Base-by-base conservation (phyloP, 2,113 vertebrate species). In the Plotosus lineatus region DNA sequence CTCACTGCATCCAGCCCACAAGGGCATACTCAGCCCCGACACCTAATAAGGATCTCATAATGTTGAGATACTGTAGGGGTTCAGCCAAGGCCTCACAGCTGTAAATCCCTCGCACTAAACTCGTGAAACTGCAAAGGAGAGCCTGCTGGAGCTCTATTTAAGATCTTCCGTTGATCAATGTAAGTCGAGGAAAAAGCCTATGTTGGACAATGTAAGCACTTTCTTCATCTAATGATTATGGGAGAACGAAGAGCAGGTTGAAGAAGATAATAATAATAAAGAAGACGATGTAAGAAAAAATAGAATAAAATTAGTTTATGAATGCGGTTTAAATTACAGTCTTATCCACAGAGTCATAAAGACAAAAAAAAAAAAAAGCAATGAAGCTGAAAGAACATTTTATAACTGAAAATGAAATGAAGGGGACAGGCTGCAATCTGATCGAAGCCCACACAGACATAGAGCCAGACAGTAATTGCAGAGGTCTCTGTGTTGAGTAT, bases 31-130 rank as follows among this genome's bases (percentile, higher is more conserved):
- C 78, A 85, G 87, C 83, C 84, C 74, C 21, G 46, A 75, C 87
- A 88, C 86, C 86, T 88, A 89, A 92, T 91, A 92, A 92, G 90
- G 87, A 91, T 84, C 86, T 83, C 82, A 84, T 87, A 88, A 88
- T 79, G 81, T 78, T 83, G 88, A 91, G 79, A 87, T 87, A 82
- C 79, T 3, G 61, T 68, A 36, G 53, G 72, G 68, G 72, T 65
- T 76, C 19, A 14, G 60, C 50, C 69, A 68, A 44, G 50, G 46
- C 53, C 71, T 56, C 5, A 17, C 55, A 48, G 78, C 77, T 51
- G 50, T 83, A 83, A 77, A 85, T 83, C 33, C 81, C 74, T 73
- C 72, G 72, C 63, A 56, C 73, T 77, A 82, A 82, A 65, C 74
- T 71, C 2, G 40, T 53, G 51, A 61, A 71, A 63, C 55, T 36